Evolutionary conservation across 2,113 vertebrate species (phyloP).

Genomic region (Psephotus haematonotus): DNA sequence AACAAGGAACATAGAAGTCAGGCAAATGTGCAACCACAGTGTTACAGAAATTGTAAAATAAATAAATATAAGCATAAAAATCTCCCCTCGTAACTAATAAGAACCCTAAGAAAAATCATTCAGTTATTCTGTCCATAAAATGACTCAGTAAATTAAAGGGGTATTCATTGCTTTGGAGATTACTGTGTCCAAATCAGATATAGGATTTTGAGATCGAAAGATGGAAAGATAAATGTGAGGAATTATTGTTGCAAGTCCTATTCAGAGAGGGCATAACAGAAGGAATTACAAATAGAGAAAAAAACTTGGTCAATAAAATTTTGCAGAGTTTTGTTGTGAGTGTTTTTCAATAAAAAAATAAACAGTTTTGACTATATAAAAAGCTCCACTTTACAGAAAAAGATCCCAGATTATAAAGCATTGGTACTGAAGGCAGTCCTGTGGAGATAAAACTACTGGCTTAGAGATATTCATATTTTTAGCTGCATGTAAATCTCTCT

Average conservation of each 20-base stretch:
- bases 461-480: constrained; percentile 78
- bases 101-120: not conserved
- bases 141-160: constrained; percentile 31
- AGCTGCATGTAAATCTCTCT: constrained; percentile 80
- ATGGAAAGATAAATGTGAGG: not conserved
- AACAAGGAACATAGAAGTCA: not conserved
- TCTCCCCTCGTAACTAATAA: not conserved
- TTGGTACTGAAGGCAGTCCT: constrained; percentile 72
- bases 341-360: not conserved
- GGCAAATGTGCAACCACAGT: not conserved
- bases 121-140: constrained; percentile 16
- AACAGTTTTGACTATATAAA: not conserved
- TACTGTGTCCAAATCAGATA: not conserved
- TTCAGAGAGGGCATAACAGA: not conserved
- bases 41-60: not conserved
- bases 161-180: not conserved
- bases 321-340: constrained; percentile 11
- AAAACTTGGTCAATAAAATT: not conserved
- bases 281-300: not conserved
- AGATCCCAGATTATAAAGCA: constrained; percentile 58
- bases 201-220: not conserved
- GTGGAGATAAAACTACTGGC: constrained; percentile 64
- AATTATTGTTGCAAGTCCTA: not conserved
- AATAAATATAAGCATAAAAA: not conserved
- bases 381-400: constrained; percentile 38